Evolutionary conservation across 2,113 vertebrate genomes (phyloP), one percentile per base, ranked within the genome.

Genomic region (Mionectes macconnelli): DNA sequence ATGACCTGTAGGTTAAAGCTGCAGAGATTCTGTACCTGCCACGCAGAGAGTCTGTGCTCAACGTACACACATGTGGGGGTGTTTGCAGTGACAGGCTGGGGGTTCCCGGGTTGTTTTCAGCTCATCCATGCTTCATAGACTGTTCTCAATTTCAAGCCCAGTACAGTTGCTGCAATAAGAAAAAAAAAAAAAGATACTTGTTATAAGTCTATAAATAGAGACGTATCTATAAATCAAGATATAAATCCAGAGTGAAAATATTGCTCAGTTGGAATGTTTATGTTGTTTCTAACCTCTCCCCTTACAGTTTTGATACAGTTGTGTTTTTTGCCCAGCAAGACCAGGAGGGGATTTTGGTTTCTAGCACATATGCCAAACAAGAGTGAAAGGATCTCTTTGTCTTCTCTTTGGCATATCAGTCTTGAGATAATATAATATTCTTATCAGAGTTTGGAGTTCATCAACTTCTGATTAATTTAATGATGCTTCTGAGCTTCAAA

Each of bases 51-150:
- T 27, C 77, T 42, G 52, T 39, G 21, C n/a, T 73, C 63, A 31
- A 14, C 3, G 0, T 25, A 19, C 7, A 44, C 25, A 17, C 28
- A 12, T 0, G 0, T 8, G 1, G 13, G 44, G 2, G 49, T 6
- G 3, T 19, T 64, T 68, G 37, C 4, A 45, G 33, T 39, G 59
- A 23, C 31, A 40, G 10, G 8, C 49, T 62, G 59, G 9, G 12
- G 3, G 3, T 31, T 75, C 19, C 63, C 60, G 74, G 17, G 35
- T 30, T 4, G 0, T 64, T 87, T 35, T 35, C 30, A 67, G 27
- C 63, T 74, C 10, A 2, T 50, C n/a, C 8, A 0, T 35, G 16
- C 45, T 45, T 69, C 25, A 9, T 68, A 77, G 15, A 27, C 9
- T 31, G 9, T 21, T 82, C 45, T 80, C 33, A 33, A 6, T 37